Percentiles rank a stretch among this genome's conserved stretches.
Evolutionary conservation across 2,797 vertebrate genomes (phyloP).

Genomic region (Cyclura pinguis): DNA sequence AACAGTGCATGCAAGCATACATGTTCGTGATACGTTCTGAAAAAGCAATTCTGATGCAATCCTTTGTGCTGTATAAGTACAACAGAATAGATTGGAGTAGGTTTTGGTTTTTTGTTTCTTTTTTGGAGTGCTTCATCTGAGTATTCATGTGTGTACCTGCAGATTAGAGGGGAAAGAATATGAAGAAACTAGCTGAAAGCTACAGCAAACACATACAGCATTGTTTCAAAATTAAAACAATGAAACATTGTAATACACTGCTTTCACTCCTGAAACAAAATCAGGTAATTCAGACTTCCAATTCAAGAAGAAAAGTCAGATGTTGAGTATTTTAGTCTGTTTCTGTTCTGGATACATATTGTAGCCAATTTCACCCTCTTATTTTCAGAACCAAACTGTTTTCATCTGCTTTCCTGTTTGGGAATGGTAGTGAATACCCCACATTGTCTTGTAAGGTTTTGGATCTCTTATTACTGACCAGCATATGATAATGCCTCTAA

Average conservation of each 20-base stretch:
- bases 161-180: neutral
- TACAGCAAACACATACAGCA: neutral
- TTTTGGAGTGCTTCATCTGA: neutral
- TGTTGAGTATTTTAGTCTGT: conserved; percentile 16
- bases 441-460: conserved; percentile 53
- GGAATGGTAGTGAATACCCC: conserved; percentile 53
- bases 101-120: neutral
- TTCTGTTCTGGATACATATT: conserved; percentile 58
- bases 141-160: neutral
- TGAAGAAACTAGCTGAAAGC: neutral
- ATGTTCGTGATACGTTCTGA: neutral
- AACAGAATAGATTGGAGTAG: neutral
- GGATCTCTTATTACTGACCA: conserved; percentile 67
- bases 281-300: neutral
- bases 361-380: conserved; percentile 47
- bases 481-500: conserved; percentile 66
- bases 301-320: neutral
- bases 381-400: conserved; percentile 56
- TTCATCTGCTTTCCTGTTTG: conserved; percentile 58
- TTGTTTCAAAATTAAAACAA: neutral
- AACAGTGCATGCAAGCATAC: neutral
- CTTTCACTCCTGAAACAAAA: neutral
- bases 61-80: neutral
- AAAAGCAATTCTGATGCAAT: neutral
- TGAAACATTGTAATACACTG: neutral